Evolutionary conservation across 2,113 vertebrate genomes (phyloP), one percentile per base, ranked within the genome.

Genomic region (Willisornis vidua): DNA sequence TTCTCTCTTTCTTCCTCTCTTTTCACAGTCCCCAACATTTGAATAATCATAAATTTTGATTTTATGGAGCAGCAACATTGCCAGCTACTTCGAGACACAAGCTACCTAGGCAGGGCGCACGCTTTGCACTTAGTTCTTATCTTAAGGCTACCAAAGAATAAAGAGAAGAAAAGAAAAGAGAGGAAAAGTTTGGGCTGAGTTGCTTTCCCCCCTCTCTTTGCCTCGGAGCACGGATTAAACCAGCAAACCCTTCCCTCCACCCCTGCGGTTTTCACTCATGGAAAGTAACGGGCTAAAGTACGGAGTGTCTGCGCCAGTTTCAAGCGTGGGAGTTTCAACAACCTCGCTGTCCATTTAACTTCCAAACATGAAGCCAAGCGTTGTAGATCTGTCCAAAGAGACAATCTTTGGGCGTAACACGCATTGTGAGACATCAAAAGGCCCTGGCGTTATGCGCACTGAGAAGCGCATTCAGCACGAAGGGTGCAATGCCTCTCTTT

Each of bases 1-100:
- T 99, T 98, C 98, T 97, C 98, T 98, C 98, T 98, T 98, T 98
- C 97, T 98, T 98, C 97, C 98, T 97, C 97, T 97, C 98, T 98
- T 98, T 98, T 98, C 98, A 98, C 98, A 98, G 96, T 97, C 95
- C 83, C 84, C 96, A 98, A 97, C 97, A 98, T 98, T 98, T 98
- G 97, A 98, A 98, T 98, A 97, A 98, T 98, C 98, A 98, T 98
- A 98, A 98, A 98, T 98, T 98, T 98, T 97, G 97, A 97, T 98
- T 98, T 98, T 98, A 97, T 97, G 97, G 97, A 96, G 95, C 94
- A 89, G 97, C 97, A 97, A 96, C 97, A 80, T 97, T 96, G 97
- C 95, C 95, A 77, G 93, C 25, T 74, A 57, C 95, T 95, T 65
- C 46, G 89, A 94, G 91, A 91, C 94, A 94, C 91, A 96, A 95